A percentile compares a stretch with the other conserved stretches of the same genome.
phyloP scores from a whole-genome alignment of 2,113 vertebrate species.

The Dascyllus trimaculatus region DNA sequence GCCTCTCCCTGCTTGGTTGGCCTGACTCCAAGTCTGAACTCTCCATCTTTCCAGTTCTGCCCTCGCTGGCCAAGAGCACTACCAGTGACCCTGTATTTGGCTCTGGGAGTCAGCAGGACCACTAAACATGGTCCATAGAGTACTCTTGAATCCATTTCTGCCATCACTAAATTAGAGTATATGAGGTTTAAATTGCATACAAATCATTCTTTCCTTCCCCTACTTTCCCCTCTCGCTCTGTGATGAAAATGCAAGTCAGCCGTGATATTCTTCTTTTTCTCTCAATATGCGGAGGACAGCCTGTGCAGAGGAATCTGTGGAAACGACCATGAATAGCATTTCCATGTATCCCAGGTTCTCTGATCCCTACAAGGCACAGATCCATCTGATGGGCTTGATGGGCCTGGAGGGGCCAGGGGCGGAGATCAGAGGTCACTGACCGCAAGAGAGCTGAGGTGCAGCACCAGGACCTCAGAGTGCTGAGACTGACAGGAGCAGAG shows the following conservation, averaged over 20 bases:
- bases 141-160: conserved; percentile 61
- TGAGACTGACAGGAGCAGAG: conserved; percentile 67
- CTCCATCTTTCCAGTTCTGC: conserved; percentile 54
- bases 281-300: conserved; percentile 9
- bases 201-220: conserved; percentile 60
- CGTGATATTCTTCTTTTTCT: conserved; percentile 57
- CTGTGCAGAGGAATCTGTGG: conserved; percentile 41
- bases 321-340: conserved; percentile 63
- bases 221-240: conserved; percentile 29
- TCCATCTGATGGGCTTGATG: conserved; percentile 61
- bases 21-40: conserved; percentile 52
- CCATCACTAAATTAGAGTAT: conserved; percentile 61
- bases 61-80: conserved; percentile 41
- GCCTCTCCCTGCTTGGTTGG: conserved; percentile 60
- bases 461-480: conserved; percentile 61
- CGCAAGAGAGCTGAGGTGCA: conserved; percentile 47
- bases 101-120: conserved; percentile 38
- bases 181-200: conserved; percentile 60
- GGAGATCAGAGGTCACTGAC: conserved; percentile 65
- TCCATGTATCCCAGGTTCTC: conserved; percentile 58
- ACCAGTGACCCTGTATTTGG: conserved; percentile 59
- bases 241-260: conserved; percentile 59
- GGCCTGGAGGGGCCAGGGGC: neutral
- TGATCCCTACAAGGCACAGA: conserved; percentile 70
- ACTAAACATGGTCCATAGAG: conserved; percentile 59